Base-by-base conservation (phyloP, 53 echinoderm and acorn worm species). In the Luidia sarsii region DNA sequence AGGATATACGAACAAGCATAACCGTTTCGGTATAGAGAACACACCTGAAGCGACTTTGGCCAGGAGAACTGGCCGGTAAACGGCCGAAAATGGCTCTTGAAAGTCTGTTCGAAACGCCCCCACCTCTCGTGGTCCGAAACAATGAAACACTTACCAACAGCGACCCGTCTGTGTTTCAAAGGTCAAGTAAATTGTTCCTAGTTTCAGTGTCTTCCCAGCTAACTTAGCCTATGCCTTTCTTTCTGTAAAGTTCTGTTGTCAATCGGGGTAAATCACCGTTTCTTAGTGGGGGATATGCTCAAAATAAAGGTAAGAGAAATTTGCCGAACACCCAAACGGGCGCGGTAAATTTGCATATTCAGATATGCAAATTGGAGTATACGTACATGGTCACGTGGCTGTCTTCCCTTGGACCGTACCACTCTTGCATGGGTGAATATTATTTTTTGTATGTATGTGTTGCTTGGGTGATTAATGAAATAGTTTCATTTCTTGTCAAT, bases 31-130 rank as follows among this genome's bases (percentile, higher is more conserved):
- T 89, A 45, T 80, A 89, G 89, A 95, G 95, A 95, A 92, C 88
- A 92, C 81, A 88, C 19, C 71, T 54, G 80, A 79, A 80, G 68
- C 80, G 60, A 48, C 68, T 35, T 57, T 86, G n/a, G 69, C 61
- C 68, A 22, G 87, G 68, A 69, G 87, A 79, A 80, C 59, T 68
- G 69, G 69, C 61, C 87, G 79, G 80, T 80, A 57, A 95, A 87
- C 83, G 87, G 85, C 88, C 86, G 85, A 91, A 91, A 94, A 99
- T 99, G 99, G 99, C 99, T 91, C 94, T 99, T 82, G 99, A 99
- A 94, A 99, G 91, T 94, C 94, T 94, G 91, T 94, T 90, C 91
- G 99, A 93, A 86, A 91, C 90, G 88, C 94, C 95, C 95, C 92
- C 91, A 91, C 94, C 99, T 91, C 90, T 94, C 91, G 94, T 99